Conservation (phyloP, 2,888 invertebrate species). For the Acleris laterana region DNA sequence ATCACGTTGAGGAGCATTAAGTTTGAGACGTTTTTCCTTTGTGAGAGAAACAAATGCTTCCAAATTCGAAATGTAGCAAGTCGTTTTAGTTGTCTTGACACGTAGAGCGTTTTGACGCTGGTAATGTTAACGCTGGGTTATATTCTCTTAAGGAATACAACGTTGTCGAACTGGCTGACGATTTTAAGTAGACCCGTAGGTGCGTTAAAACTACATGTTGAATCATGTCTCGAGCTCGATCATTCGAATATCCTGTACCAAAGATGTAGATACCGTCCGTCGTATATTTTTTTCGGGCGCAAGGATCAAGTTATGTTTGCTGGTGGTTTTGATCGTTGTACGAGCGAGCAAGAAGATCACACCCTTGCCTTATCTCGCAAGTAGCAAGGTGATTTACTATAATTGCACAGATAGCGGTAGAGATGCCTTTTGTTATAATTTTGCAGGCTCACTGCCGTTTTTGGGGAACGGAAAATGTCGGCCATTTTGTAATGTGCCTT, state of each 20-base stretch:
- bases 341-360: too few species aligned
- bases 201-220: too few species aligned
- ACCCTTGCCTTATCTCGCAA: conserved; percentile 76
- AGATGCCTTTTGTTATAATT: conserved; percentile 85
- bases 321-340: too few species aligned
- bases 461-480: conserved; percentile 81
- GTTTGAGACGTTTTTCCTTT: conserved; percentile 57
- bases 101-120: conserved; percentile 1
- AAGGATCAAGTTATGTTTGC: too few species aligned
- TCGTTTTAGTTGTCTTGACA: conserved; percentile 39
- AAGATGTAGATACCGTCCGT: too few species aligned
- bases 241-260: too few species aligned
- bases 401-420: conserved; percentile 85
- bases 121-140: not conserved
- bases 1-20: conserved; percentile 48
- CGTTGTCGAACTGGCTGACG: too few species aligned
- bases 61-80: conserved; percentile 66
- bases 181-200: too few species aligned
- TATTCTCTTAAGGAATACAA: too few species aligned
- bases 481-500: conserved; percentile 84
- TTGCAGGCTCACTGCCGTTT: conserved; percentile 80
- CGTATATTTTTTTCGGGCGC: too few species aligned
- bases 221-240: too few species aligned
- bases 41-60: conserved; percentile 34
- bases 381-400: conserved; percentile 84